Evolutionary conservation across 2,113 vertebrate genomes (phyloP), one percentile per base, ranked within the genome.

Genomic region (Ursus arctos): DNA sequence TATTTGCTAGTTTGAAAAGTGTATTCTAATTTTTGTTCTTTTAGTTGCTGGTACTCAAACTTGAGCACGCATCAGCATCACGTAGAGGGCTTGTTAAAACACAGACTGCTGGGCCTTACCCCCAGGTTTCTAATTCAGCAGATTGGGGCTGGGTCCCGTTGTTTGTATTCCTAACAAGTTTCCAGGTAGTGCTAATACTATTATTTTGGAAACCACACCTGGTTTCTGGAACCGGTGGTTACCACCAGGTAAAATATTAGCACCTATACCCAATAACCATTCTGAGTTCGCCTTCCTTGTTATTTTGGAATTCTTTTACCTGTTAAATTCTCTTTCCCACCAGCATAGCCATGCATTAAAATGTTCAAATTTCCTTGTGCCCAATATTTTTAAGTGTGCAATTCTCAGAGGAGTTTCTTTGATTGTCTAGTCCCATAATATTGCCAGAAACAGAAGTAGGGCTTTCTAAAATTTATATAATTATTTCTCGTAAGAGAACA

Each of bases 401-500:
- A 9, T 82, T 76, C 33, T 65, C 71, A 79, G 79, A 57, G 47
- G 14, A 47, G 19, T 86, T 91, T 96, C 21, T 91, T 95, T 92
- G 47, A 77, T 19, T 4, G 31, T 91, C 12, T 81, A 57, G 16
- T 61, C 40, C 11, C 55, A 33, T 59, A 92, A 71, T 65, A 94
- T 67, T 69, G 16, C 51, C 49, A 89, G 47, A n/a, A 97, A 86
- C 7, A 83, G 67, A 90, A 82, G 9, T 51, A 61, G 12, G 22
- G 11, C 36, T 95, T 93, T 47, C 16, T 2, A 26, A 43, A 76
- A 8, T 28, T 47, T 76, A 49, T 49, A 49, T 76, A 18, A 76
- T 47, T 49, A 94, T 93, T 88, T 97, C 65, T 94, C n/a, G 6
- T 5, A 65, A 22, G 31, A 94, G 40, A 93, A 93, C 18, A 89